phyloP scores from a whole-genome alignment of 2,113 vertebrate genomes.

The Dolichotis patagonum region DNA sequence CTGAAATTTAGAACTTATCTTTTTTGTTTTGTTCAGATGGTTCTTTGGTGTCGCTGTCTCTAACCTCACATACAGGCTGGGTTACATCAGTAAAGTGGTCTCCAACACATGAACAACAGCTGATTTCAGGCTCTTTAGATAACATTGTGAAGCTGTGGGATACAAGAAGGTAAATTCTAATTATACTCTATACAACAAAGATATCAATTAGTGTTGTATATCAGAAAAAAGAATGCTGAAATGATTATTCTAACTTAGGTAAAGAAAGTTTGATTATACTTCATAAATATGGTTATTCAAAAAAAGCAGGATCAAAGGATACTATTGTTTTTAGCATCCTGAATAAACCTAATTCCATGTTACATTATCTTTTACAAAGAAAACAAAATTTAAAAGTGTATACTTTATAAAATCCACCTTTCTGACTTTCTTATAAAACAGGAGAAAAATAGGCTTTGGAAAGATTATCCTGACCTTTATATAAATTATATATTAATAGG shows the following conservation, averaged over 20 bases:
- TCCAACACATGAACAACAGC: conserved; percentile 94
- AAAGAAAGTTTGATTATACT: not conserved
- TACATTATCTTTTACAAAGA: not conserved
- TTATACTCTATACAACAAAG: conserved; percentile 21
- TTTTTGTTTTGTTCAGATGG: conserved; percentile 89
- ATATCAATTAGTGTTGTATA: not conserved
- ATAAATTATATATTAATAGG: conserved; percentile 3
- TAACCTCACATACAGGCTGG: conserved; percentile 98
- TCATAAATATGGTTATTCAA: conserved; percentile 10
- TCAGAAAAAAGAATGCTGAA: conserved; percentile 18
- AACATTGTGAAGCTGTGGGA: conserved; percentile 99
- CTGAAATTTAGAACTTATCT: conserved; percentile 24
- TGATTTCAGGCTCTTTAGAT: conserved; percentile 97
- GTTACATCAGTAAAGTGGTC: conserved; percentile 97
- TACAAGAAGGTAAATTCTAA: conserved; percentile 92
- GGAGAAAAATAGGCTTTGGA: not conserved
- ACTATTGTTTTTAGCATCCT: conserved; percentile 34
- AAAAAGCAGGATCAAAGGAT: conserved; percentile 24
- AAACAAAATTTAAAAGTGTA: not conserved
- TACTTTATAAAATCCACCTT: not conserved
- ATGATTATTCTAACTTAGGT: not conserved
- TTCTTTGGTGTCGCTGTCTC: conserved; percentile 93
- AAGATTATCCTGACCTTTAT: conserved; percentile 5
- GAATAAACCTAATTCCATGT: not conserved
- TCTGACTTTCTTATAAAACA: not conserved